phyloP scores from a whole-genome alignment of 2,113 vertebrate genomes.

The Catharus bicknelli region DNA sequence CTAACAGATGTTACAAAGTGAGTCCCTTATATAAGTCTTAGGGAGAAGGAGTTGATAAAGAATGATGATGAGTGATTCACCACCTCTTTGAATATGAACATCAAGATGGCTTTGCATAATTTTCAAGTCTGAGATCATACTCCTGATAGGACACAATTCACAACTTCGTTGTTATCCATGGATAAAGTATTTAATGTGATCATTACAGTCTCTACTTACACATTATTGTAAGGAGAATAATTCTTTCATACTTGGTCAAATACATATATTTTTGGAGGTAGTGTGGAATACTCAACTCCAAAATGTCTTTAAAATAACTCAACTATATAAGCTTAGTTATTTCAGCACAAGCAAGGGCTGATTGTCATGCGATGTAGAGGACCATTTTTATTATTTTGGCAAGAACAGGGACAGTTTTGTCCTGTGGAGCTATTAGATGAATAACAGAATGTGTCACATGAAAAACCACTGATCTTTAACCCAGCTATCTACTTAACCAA shows the following conservation, averaged over 20 bases:
- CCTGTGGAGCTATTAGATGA: slow-evolving; percentile 87
- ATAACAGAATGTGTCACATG: slow-evolving; percentile 90
- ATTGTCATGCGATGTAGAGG: slow-evolving; percentile 90
- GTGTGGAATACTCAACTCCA: neutral
- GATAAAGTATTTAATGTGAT: neutral
- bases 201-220: neutral
- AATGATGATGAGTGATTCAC: slow-evolving; percentile 43
- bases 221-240: slow-evolving; percentile 11
- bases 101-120: slow-evolving; percentile 51
- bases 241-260: neutral
- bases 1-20: slow-evolving; percentile 72
- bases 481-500: slow-evolving; percentile 78
- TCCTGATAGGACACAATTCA: slow-evolving; percentile 18
- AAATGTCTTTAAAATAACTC: slow-evolving; percentile 52
- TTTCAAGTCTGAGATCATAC: slow-evolving; percentile 50
- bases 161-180: slow-evolving; percentile 22
- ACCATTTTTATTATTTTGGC: slow-evolving; percentile 82
- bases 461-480: slow-evolving; percentile 84
- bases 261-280: neutral
- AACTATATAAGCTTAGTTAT: slow-evolving; percentile 66
- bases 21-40: slow-evolving; percentile 65
- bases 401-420: slow-evolving; percentile 97
- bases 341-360: slow-evolving; percentile 79
- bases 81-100: slow-evolving; percentile 37
- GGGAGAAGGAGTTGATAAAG: slow-evolving; percentile 28